Conservation (phyloP, 2,888 invertebrate genomes). For the Hofmannophila pseudospretella region DNA sequence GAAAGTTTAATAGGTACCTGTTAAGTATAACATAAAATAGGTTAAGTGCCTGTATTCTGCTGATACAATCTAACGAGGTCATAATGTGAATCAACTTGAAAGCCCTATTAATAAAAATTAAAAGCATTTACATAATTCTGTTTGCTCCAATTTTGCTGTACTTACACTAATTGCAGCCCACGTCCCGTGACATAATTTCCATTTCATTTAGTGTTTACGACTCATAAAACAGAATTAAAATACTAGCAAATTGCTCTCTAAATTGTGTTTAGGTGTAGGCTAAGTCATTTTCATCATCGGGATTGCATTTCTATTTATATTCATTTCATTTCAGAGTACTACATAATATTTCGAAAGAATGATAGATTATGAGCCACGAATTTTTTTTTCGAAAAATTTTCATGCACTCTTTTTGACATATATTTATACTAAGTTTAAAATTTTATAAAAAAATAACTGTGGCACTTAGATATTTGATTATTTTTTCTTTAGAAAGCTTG, state of each 20-base stretch:
- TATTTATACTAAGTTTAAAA: no score
- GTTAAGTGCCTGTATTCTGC: no score
- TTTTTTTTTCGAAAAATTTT: no score
- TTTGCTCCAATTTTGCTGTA: slow-evolving; percentile 38
- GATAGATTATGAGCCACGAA: no score
- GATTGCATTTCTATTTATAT: no score
- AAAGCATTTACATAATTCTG: slow-evolving; percentile 28
- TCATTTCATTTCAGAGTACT: not conserved
- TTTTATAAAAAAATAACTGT: no score
- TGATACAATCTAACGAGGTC: not conserved
- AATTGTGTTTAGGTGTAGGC: slow-evolving; percentile 21
- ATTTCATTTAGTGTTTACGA: slow-evolving; percentile 45
- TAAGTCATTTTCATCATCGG: slow-evolving; percentile 1
- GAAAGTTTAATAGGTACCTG: no score
- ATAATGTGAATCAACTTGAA: slow-evolving; percentile 20
- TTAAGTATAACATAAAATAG: slow-evolving; percentile 1
- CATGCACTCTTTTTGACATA: no score
- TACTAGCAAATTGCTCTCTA: slow-evolving; percentile 27
- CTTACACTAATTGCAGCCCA: slow-evolving; percentile 41
- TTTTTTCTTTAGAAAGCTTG: no score
- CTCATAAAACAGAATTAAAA: slow-evolving; percentile 38
- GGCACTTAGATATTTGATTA: no score
- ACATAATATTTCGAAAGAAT: not conserved
- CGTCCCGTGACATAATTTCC: slow-evolving; percentile 35
- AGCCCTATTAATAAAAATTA: slow-evolving; percentile 19